Evolutionary conservation across 2,113 vertebrate species (phyloP), one percentile per base, ranked within the genome.

Genomic region (Spea bombifrons): DNA sequence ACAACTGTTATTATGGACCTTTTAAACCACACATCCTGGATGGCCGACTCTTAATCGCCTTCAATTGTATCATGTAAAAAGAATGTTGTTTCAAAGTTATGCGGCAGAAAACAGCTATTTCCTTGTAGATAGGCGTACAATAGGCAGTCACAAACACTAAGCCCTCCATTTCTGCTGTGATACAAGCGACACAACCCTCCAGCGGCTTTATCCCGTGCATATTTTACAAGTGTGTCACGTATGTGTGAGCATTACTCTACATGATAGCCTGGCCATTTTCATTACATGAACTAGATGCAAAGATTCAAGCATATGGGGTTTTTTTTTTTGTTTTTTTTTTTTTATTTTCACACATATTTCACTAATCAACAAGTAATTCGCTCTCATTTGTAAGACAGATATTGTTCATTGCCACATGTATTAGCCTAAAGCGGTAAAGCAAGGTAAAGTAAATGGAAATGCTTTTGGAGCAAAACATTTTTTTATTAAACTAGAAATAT

Each of bases 121-220:
- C 76, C 76, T 79, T 72, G 15, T 52, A 79, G 76, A 79, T 79
- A 79, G 69, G 63, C 59, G 66, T 64, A 79, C 69, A 79, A 79
- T 78, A 64, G 76, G 47, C 5, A 45, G 76, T 9, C 67, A 45
- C 76, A 78, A 64, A 78, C 17, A 6, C 67, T 65, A 66, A 66
- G 50, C 52, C 66, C 57, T 16, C 61, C n/a, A 52, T 65, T 79
- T 66, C 59, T 71, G 5, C 48, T 66, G 48, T 48, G 70, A 12
- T 50, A 69, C 46, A 6, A 71, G 52, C 17, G 67, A 66, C 48
- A 72, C 30, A 72, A 8, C 6, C 8, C 55, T 3, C 59, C 66
- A 69, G 57, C 30, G 15, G 8, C 53, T 43, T 72, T 72, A 79
- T 79, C 76, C 66, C 3, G 61, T 8, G 61, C 76, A 66, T 73